phyloP scores from a whole-genome alignment of 2,113 vertebrate species.

The Hiodon alosoides region DNA sequence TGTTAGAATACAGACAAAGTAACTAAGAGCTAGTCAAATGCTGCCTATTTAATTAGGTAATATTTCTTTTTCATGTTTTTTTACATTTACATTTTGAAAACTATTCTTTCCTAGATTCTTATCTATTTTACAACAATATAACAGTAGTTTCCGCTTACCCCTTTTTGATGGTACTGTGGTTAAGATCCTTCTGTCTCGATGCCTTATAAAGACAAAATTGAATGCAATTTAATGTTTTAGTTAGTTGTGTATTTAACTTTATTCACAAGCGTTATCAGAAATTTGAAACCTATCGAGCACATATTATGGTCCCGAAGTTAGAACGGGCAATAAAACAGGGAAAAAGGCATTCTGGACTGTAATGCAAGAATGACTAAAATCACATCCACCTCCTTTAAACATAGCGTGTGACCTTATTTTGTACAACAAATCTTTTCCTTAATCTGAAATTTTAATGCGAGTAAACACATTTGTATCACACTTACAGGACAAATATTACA shows the following conservation, averaged over 20 bases:
- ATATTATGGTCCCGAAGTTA: neutral
- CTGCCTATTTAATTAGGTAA: neutral
- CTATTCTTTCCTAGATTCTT: neutral
- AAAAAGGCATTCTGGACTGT: neutral
- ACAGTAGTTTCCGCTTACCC: constrained; percentile 5
- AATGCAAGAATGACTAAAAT: neutral
- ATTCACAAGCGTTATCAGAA: neutral
- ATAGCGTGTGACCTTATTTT: neutral
- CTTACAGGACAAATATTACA: too few relatives aligned
- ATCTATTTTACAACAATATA: neutral
- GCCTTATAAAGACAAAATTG: neutral
- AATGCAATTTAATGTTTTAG: neutral
- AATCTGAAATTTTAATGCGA: too few relatives aligned
- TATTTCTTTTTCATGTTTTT: neutral
- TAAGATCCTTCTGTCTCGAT: constrained; percentile 16
- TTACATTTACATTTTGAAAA: neutral
- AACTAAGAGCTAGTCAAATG: too few relatives aligned
- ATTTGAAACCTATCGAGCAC: too few relatives aligned
- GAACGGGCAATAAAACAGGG: neutral
- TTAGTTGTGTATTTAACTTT: neutral
- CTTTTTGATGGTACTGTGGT: constrained; percentile 23
- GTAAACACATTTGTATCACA: too few relatives aligned
- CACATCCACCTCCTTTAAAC: neutral
- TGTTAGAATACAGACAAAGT: too few relatives aligned
- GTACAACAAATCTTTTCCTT: neutral